Conservation (phyloP, 2,888 invertebrate genomes). For the Drosophila limbata region DNA sequence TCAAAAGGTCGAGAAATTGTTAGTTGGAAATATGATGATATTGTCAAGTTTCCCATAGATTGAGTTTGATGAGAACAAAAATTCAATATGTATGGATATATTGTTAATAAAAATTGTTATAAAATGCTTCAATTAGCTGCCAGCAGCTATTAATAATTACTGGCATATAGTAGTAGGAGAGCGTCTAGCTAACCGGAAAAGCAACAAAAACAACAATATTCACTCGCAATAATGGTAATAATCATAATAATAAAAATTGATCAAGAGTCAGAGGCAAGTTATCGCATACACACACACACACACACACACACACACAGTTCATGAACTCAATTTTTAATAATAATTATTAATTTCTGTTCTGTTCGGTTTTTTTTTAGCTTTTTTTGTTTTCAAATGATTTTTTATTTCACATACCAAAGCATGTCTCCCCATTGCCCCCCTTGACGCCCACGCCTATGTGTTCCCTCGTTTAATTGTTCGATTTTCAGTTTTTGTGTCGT, state of each 20-base stretch:
- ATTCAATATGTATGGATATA: slow-evolving; percentile 12
- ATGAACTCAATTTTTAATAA: slow-evolving; percentile 81
- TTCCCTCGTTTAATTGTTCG: slow-evolving; percentile 69
- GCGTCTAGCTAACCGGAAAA: slow-evolving; percentile 61
- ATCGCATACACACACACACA: slow-evolving; percentile 36
- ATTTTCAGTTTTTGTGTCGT: slow-evolving; percentile 71
- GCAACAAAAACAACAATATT: slow-evolving; percentile 41
- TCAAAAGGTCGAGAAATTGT: background rate
- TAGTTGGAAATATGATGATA: no score
- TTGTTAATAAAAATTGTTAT: slow-evolving; percentile 20
- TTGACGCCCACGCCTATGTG: slow-evolving; percentile 28
- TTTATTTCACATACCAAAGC: slow-evolving; percentile 68
- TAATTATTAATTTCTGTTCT: slow-evolving; percentile 49
- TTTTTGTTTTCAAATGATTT: slow-evolving; percentile 72
- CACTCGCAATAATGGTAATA: slow-evolving; percentile 55
- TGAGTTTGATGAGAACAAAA: background rate
- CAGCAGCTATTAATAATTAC: slow-evolving; percentile 59
- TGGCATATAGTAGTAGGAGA: slow-evolving; percentile 15
- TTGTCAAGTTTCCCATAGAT: no score
- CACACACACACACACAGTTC: slow-evolving; percentile 53
- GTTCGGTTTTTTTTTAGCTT: slow-evolving; percentile 20
- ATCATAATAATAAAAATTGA: slow-evolving; percentile 78
- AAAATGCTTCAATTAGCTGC: slow-evolving; percentile 57
- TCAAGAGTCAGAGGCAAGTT: slow-evolving; percentile 64
- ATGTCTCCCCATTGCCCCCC: slow-evolving; percentile 7